phyloP scores from a whole-genome alignment of 2,797 vertebrate genomes.

The Ctenopoma multispine region DNA sequence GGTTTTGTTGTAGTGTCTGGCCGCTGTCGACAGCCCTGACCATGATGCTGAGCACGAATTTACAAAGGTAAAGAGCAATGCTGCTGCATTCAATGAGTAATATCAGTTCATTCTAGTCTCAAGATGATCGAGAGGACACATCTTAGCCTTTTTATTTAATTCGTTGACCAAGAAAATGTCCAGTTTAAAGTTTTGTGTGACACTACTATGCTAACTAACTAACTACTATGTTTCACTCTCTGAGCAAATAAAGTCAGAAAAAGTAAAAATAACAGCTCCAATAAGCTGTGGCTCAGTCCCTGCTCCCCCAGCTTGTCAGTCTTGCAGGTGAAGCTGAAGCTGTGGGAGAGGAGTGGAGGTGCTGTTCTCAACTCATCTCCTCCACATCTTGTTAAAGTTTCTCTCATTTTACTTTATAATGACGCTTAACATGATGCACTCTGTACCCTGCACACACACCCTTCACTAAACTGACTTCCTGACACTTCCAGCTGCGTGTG shows the following conservation, averaged over 20 bases:
- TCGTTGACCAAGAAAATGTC: not conserved
- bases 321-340: not conserved
- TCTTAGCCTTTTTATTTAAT: too few relatives aligned
- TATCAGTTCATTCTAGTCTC: too few relatives aligned
- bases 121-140: too few relatives aligned
- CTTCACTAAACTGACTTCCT: slow-evolving; percentile 2
- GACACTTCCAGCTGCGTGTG: not conserved
- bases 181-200: not conserved
- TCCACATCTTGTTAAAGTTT: not conserved
- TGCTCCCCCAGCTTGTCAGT: slow-evolving; percentile 39
- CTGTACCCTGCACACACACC: not conserved
- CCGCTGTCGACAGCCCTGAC: too few relatives aligned
- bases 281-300: slow-evolving; percentile 10
- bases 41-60: too few relatives aligned
- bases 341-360: slow-evolving; percentile 5
- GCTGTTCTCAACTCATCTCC: slow-evolving; percentile 11
- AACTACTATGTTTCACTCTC: not conserved
- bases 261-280: not conserved
- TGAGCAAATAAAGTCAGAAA: slow-evolving; percentile 23
- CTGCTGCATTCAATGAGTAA: too few relatives aligned
- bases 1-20: too few relatives aligned
- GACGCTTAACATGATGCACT: not conserved
- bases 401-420: not conserved
- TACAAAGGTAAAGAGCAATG: too few relatives aligned
- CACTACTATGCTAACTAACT: too few relatives aligned